Evolutionary conservation across 2,113 vertebrate genomes (phyloP), one percentile per base, ranked within the genome.

Genomic region (Isurus oxyrinchus): DNA sequence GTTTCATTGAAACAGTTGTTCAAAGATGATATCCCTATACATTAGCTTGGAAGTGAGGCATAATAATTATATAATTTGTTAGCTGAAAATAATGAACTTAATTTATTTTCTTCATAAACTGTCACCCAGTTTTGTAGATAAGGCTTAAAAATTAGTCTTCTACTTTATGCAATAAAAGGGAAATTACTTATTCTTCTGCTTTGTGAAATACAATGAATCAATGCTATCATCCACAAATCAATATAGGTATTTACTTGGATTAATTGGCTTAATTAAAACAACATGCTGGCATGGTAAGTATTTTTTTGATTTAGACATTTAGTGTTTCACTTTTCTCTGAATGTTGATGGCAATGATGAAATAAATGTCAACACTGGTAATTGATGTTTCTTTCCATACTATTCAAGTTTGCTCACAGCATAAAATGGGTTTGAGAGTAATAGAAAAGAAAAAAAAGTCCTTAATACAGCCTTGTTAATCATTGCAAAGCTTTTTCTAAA

Each of bases 101-200:
- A 91, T 91, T 91, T 91, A 35, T 57, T 91, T 91, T n/a, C 31
- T 91, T 59, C 88, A 91, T 61, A 61, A 91, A 35, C 16, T 61
- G 55, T 61, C 31, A 61, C 19, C 55, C 57, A 61, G 88, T 61
- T 90, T 91, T 61, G 14, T 91, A 19, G 57, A 61, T 91, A 91
- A 91, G 88, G 3, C 35, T 91, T 91, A 61, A 27, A 91, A 91
- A 59, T 61, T 61, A 19, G 86, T 31, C 7, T 57, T n/a, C 57
- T 14, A 91, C 16, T 91, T 91, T n/a, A 61, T 61, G 88, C 88
- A n/a, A 59, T 61, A 61, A 90, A 59, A 90, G 57, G 55, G 35
- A 21, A 35, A 16, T n/a, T 61, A 61, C 4, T 35, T 57, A 21
- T 90, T 90, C 55, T 25, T 13, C 27, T 90, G 87, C 87, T 90